Percentiles rank a stretch among this genome's conserved stretches.
Conservation (phyloP, 2,888 invertebrate genomes). For the Ophion costatus region DNA sequence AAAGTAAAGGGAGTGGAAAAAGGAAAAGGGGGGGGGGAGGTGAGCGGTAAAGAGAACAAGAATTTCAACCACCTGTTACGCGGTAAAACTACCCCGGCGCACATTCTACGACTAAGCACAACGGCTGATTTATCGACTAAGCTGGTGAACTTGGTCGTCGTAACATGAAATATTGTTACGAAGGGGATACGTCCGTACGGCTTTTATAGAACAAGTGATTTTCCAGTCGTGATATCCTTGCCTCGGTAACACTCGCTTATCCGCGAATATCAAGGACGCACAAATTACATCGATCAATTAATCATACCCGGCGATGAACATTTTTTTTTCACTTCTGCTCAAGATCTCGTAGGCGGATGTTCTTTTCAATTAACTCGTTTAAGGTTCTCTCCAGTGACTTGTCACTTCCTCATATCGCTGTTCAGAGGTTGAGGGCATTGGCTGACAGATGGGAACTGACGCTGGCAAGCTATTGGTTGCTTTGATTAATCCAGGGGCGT, state of each 20-base stretch:
- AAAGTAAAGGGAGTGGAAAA: conserved; percentile 20
- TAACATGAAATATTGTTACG: conserved; percentile 63
- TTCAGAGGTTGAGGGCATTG: neutral
- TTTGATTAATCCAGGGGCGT: too few relatives aligned
- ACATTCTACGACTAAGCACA: conserved; percentile 75
- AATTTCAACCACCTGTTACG: conserved; percentile 82
- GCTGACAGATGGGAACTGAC: neutral
- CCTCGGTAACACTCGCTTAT: conserved; percentile 27
- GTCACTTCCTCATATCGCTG: neutral
- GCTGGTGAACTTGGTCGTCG: conserved; percentile 70
- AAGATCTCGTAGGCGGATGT: neutral
- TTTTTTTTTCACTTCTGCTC: conserved; percentile 15
- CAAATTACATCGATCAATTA: conserved; percentile 39
- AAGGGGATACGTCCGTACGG: conserved; percentile 41
- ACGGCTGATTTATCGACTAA: conserved; percentile 81
- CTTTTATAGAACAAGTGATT: conserved; percentile 61
- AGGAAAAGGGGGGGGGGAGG: conserved; percentile 22
- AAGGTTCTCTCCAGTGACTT: conserved; percentile 11
- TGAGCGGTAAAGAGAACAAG: conserved; percentile 76
- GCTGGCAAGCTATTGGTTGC: neutral
- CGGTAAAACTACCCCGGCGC: conserved; percentile 76
- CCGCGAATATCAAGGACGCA: conserved; percentile 23
- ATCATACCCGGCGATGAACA: conserved; percentile 1
- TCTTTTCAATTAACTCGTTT: neutral
- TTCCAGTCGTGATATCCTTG: conserved; percentile 50